Conservation (phyloP, 2,888 invertebrate genomes). For the Yponomeuta cagnagella region DNA sequence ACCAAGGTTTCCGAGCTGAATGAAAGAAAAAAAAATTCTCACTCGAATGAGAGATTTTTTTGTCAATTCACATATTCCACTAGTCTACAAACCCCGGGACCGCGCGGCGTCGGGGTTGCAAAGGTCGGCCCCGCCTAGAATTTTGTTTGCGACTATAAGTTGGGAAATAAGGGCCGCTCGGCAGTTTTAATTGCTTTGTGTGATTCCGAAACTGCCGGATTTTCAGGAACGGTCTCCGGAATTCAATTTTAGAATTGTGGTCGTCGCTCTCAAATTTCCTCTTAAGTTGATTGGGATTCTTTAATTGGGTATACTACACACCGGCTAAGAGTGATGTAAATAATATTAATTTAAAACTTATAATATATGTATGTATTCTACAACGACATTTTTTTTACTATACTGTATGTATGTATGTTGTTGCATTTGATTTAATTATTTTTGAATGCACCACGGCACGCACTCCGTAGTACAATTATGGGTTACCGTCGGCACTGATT, state of each 20-base stretch:
- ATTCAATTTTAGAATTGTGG: neutral
- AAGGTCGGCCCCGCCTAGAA: neutral
- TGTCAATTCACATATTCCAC: neutral
- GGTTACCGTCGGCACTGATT: too few relatives aligned
- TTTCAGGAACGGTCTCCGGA: neutral
- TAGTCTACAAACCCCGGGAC: neutral
- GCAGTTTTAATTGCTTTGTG: slow-evolving; percentile 10
- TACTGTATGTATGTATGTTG: too few relatives aligned
- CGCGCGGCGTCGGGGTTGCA: neutral
- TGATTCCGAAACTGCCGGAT: neutral
- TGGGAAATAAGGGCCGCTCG: neutral
- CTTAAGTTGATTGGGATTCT: neutral
- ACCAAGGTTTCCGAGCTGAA: too few relatives aligned
- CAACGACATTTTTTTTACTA: too few relatives aligned
- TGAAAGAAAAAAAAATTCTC: too few relatives aligned
- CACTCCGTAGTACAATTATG: too few relatives aligned
- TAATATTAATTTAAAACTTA: too few relatives aligned
- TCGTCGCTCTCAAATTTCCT: neutral
- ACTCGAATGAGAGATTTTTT: neutral
- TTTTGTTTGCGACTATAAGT: slow-evolving; percentile 5
- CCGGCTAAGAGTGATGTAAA: too few relatives aligned
- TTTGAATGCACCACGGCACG: too few relatives aligned
- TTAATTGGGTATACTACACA: too few relatives aligned
- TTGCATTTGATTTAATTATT: too few relatives aligned
- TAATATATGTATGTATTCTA: too few relatives aligned